Evolutionary conservation across 2,113 vertebrate genomes (phyloP), one percentile per base, ranked within the genome.

Genomic region (Pelodiscus sinensis): DNA sequence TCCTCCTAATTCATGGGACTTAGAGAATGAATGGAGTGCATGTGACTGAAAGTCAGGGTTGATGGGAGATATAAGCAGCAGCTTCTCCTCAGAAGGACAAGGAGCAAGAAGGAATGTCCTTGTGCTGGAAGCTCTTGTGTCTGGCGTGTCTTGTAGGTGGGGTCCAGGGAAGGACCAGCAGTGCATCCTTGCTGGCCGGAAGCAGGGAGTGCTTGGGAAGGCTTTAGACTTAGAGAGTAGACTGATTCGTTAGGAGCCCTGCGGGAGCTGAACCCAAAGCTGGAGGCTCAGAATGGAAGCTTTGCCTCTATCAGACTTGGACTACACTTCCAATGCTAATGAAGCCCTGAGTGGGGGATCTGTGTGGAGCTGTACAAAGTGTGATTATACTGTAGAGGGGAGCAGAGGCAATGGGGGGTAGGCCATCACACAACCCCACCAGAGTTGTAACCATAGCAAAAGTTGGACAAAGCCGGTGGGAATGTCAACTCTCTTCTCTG

Each of bases 401-500:
- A 77, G 81, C 96, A 84, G 35, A 55, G 82, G 79, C 73, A 82
- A 77, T 91, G 60, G 57, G 86, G 8, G 0, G 0, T 1, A 80
- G 93, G 68, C 77, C 89, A 50, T 71, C 90, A 92, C 94, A 96
- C 78, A 93, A 90, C 92, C 57, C 80, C 15, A 0, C 3, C 27
- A 81, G 0, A 78, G 81, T 31, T 2, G 86, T 24, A 96, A 92
- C 93, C 92, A 84, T 94, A 94, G 95, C 8, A 2, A 81, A 91
- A 90, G 56, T 90, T 25, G 82, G 52, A 81, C 92, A 57, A 75
- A 90, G 94, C 90, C 95, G 84, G 83, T 0, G 8, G 92, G 77
- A 9, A 87, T 90, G 25, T 71, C 89, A 95, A 96, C 93, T 96
- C 79, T 4, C 62, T 29, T 60, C 14, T 62, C 92, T 57, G 55